phyloP scores from a whole-genome alignment of 2,888 invertebrate species.

The Archips xylosteana region DNA sequence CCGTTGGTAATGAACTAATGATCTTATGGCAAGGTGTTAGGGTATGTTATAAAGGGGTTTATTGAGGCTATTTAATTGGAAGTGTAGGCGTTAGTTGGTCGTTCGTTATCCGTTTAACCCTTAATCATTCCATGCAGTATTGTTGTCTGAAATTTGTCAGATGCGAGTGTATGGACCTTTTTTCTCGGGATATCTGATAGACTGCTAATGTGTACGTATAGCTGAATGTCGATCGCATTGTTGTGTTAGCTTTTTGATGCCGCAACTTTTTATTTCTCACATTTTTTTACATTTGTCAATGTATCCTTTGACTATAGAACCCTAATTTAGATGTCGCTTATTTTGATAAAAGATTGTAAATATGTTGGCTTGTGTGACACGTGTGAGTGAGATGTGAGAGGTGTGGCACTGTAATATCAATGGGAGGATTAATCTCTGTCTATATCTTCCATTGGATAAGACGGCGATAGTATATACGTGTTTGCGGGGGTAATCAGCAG shows the following conservation, averaged over 20 bases:
- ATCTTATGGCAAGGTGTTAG: conserved; percentile 45
- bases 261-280: conserved; percentile 27
- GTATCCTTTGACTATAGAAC: conserved; percentile 41
- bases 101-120: conserved; percentile 77
- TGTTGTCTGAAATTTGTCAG: conserved; percentile 83
- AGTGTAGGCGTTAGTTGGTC: conserved; percentile 50
- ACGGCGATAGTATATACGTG: neutral
- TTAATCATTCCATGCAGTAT: conserved; percentile 71
- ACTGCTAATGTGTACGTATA: conserved; percentile 63
- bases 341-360: conserved; percentile 41
- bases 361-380: conserved; percentile 34
- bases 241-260: conserved; percentile 49
- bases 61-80: conserved; percentile 32
- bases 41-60: conserved; percentile 46
- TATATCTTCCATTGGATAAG: neutral
- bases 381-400: conserved; percentile 10
- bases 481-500: neutral
- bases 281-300: conserved; percentile 41
- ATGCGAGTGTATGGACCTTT: conserved; percentile 68
- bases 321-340: conserved; percentile 41
- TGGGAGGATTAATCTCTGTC: neutral
- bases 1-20: neutral
- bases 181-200: conserved; percentile 70
- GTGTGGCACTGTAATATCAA: conserved; percentile 1
- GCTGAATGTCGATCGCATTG: conserved; percentile 55